These are phyloP conservation scores for Physocephala rufipes DNA, from an alignment of 2,888 invertebrate species.

Conservation along the genomic window DNA sequence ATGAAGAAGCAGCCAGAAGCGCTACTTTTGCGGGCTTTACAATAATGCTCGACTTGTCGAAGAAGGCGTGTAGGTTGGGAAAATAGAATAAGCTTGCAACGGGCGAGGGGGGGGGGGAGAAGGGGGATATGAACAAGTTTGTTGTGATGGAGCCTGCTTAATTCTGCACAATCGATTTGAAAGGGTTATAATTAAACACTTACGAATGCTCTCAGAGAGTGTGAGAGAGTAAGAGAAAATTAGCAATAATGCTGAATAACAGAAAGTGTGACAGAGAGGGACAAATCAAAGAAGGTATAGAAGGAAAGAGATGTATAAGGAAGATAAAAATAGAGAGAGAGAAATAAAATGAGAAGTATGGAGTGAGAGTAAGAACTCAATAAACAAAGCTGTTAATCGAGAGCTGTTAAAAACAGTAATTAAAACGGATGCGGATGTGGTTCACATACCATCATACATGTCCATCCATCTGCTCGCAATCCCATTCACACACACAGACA, in stretches of 20 bases:
- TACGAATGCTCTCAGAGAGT: neutral
- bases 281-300: neutral
- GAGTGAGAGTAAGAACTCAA: constrained; percentile 16
- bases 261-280: neutral
- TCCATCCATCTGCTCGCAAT: constrained; percentile 28
- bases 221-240: too few species aligned
- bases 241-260: neutral
- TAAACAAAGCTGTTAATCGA: constrained; percentile 17
- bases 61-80: neutral
- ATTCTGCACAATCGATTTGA: constrained; percentile 14
- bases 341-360: constrained; percentile 35
- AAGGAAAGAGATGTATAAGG: neutral
- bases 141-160: neutral
- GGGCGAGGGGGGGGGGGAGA: neutral
- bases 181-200: constrained; percentile 31
- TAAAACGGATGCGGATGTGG: constrained; percentile 45
- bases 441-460: constrained; percentile 39
- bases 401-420: constrained; percentile 27
- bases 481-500: constrained; percentile 17
- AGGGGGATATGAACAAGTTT: neutral
- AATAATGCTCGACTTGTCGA: neutral
- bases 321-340: neutral
- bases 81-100: too few species aligned
- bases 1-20: too few species aligned
- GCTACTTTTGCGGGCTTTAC: neutral